These are phyloP conservation scores for Lates calcarifer DNA, from an alignment of 2,113 vertebrate genomes.

Conservation along the genomic window DNA sequence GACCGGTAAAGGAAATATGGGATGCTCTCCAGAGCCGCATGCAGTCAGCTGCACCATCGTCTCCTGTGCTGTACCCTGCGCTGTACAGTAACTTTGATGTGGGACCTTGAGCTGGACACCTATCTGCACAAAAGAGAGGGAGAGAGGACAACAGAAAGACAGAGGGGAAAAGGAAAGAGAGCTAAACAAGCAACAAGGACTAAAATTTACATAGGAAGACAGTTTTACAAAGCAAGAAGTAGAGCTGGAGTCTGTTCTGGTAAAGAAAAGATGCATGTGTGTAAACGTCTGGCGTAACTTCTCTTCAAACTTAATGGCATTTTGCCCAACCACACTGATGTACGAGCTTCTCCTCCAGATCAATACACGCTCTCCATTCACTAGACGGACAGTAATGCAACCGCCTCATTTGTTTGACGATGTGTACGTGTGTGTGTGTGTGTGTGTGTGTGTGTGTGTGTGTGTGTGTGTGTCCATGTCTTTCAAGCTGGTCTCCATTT, in stretches of 20 bases:
- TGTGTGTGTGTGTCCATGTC: neutral
- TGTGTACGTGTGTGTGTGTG: slow-evolving; percentile 12
- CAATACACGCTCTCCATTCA: slow-evolving; percentile 72
- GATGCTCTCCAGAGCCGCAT: slow-evolving; percentile 26
- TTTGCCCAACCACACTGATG: slow-evolving; percentile 75
- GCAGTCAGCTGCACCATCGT: neutral
- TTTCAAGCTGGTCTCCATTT: slow-evolving; percentile 34
- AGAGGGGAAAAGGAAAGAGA: neutral
- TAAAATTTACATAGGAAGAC: neutral
- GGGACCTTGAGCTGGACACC: slow-evolving; percentile 12
- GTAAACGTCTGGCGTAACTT: slow-evolving; percentile 33
- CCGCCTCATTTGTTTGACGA: slow-evolving; percentile 68
- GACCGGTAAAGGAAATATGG: slow-evolving; percentile 33
- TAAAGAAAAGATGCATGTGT: slow-evolving; percentile 9
- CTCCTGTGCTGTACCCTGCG: slow-evolving; percentile 4
- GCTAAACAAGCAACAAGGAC: neutral
- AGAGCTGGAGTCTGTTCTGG: neutral
- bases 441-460: slow-evolving; percentile 3
- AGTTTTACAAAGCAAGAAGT: slow-evolving; percentile 8
- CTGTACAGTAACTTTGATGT: slow-evolving; percentile 12
- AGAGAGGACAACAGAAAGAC: neutral
- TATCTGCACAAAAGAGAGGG: neutral
- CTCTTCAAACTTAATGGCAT: slow-evolving; percentile 62
- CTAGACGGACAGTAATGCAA: slow-evolving; percentile 69
- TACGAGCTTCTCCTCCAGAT: slow-evolving; percentile 69